Percentiles rank a stretch among this genome's conserved stretches.
phyloP scores from a whole-genome alignment of 2,888 invertebrate genomes.

The Endotricha flammealis region DNA sequence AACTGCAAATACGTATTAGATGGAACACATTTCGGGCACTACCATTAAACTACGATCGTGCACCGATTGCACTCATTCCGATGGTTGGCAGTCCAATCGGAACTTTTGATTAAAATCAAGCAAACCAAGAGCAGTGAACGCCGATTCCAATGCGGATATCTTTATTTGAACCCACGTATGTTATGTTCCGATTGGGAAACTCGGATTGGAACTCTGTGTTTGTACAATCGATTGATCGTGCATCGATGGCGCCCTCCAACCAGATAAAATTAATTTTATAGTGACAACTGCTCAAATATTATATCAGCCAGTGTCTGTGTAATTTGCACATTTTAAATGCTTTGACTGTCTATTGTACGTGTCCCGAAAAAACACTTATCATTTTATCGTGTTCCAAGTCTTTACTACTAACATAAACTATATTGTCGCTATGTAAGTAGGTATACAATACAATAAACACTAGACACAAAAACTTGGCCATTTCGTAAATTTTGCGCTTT shows the following conservation, averaged over 20 bases:
- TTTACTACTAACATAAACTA: too few relatives aligned
- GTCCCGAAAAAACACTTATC: too few relatives aligned
- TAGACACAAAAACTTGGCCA: conserved; percentile 2
- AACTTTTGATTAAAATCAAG: conserved; percentile 78
- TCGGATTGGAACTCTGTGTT: conserved; percentile 51
- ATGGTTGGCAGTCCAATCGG: conserved; percentile 66
- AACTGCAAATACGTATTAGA: conserved; percentile 65
- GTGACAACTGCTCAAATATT: neutral
- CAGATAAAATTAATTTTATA: conserved; percentile 8
- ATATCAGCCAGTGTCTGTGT: too few relatives aligned
- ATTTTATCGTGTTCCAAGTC: too few relatives aligned
- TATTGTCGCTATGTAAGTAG: too few relatives aligned
- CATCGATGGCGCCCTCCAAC: conserved; percentile 11
- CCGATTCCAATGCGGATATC: conserved; percentile 61
- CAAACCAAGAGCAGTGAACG: conserved; percentile 55
- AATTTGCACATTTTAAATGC: too few relatives aligned
- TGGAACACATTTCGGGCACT: conserved; percentile 59
- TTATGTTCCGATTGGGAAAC: conserved; percentile 56
- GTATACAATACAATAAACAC: conserved; percentile 6
- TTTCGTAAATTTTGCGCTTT: conserved; percentile 9
- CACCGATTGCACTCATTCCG: conserved; percentile 53
- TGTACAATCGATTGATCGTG: conserved; percentile 52
- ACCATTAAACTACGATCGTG: conserved; percentile 58
- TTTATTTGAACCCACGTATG: conserved; percentile 67
- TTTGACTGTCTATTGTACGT: too few relatives aligned